phyloP scores from a whole-genome alignment of 92 coral and sea anemone genomes.

The Epizoanthus scotinus region DNA sequence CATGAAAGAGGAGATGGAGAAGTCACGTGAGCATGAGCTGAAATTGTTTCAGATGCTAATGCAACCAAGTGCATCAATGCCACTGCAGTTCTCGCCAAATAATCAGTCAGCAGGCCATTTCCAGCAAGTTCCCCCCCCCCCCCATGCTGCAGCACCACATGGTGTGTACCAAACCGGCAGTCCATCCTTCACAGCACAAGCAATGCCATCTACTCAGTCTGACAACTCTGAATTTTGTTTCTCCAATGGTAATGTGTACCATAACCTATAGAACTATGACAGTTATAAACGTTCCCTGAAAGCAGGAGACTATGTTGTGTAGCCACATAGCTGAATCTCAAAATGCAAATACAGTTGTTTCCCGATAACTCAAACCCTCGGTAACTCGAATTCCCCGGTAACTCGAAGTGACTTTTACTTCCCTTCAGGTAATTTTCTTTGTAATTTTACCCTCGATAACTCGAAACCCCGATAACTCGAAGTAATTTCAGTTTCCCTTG shows the following conservation, averaged over 20 bases:
- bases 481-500: too few relatives aligned
- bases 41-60: constrained; percentile 24
- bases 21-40: constrained; percentile 38
- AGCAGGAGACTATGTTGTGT: constrained; percentile 1
- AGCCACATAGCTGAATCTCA: neutral
- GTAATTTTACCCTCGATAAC: too few relatives aligned
- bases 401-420: too few relatives aligned
- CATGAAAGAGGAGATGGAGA: constrained; percentile 38
- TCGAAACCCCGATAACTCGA: too few relatives aligned
- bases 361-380: too few relatives aligned
- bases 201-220: constrained; percentile 22
- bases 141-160: constrained; percentile 33
- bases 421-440: too few relatives aligned
- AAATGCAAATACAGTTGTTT: neutral
- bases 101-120: constrained; percentile 33
- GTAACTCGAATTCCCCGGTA: too few relatives aligned
- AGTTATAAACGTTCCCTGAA: constrained; percentile 9
- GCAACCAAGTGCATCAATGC: constrained; percentile 25
- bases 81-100: constrained; percentile 2
- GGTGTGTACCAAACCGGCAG: constrained; percentile 19
- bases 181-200: constrained; percentile 30
- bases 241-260: constrained; percentile 11
- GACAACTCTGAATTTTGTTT: constrained; percentile 20
- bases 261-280: constrained; percentile 17
- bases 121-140: constrained; percentile 18